Base-by-base conservation (phyloP, 2,888 invertebrate genomes). In the Thymelicus sylvestris region DNA sequence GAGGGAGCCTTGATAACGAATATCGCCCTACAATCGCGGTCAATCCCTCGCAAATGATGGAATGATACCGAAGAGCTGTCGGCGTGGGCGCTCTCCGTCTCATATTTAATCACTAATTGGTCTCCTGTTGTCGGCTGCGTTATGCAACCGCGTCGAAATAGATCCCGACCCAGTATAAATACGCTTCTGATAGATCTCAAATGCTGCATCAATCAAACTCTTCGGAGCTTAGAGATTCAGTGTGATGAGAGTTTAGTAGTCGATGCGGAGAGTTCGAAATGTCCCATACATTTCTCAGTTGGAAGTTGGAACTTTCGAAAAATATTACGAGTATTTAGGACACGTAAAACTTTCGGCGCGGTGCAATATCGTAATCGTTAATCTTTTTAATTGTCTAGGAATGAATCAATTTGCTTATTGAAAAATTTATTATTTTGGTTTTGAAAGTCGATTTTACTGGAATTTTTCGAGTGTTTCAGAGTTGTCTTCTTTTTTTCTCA, bases 21-120 rank as follows among this genome's bases (percentile, higher is more conserved):
- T 41, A 62, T 52, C 24, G 52, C 31, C 44, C 19, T 59, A 6
- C 8, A n/a, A 63, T 31, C 19, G 6, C 47, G 59, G 59, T 69
- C 69, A 64, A 59, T 69, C 64, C 59, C 69, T 69, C 57, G 50
- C 68, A 65, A 70, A 71, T 72, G 76, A 75, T 75, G 74, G 72
- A 76, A 77, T 69, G 77, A 73, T 75, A 75, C 77, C 67, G 77
- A 73, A 76, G 74, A 74, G 74, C 73, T 66, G 77, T 50, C 62
- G 68, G 76, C 76, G 77, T 73, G 79, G 77, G 80, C 77, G 74
- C 74, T 74, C 64, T 77, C 71, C 75, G 74, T 77, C 79, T 81
- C 80, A 83, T 83, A 85, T 84, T 84, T 86, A 84, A 86, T 87
- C 80, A 81, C 81, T 88, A 87, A 88, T 88, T 87, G 84, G 81